Conservation (phyloP, 2,797 vertebrate species). For the Pelobates cultripes region DNA sequence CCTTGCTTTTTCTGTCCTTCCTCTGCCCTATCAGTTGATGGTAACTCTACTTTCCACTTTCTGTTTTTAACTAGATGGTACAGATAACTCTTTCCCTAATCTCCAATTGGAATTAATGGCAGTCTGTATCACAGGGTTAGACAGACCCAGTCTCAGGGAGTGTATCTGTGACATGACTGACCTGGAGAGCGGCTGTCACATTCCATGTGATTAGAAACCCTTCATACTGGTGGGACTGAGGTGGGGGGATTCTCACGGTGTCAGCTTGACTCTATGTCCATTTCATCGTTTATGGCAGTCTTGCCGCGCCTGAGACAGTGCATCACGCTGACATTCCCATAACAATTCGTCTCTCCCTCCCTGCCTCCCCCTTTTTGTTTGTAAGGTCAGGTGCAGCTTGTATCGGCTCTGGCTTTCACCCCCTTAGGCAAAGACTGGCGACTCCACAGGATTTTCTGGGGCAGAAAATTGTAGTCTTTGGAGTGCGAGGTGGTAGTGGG, state of each 20-base stretch:
- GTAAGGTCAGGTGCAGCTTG: neutral
- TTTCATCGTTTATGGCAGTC: neutral
- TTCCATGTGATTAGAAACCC: neutral
- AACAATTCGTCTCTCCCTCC: neutral
- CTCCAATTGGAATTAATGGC: too few species aligned
- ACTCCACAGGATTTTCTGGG: slow-evolving; percentile 2
- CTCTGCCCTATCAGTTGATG: too few species aligned
- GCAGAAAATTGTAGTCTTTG: slow-evolving; percentile 11
- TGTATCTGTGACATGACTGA: neutral
- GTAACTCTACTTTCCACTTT: too few species aligned
- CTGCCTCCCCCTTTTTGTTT: neutral
- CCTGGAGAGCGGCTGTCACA: neutral
- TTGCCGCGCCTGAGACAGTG: neutral
- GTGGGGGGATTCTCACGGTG: neutral
- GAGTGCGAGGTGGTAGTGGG: neutral
- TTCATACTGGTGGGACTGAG: neutral
- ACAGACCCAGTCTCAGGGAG: neutral
- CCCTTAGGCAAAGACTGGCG: neutral
- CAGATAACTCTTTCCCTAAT: too few species aligned
- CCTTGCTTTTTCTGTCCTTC: too few species aligned
- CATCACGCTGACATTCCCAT: neutral
- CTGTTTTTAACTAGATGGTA: too few species aligned
- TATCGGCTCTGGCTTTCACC: neutral
- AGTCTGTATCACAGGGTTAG: too few species aligned
- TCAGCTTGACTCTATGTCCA: neutral